Evolutionary conservation across 2,888 invertebrate species (phyloP), one percentile per base, ranked within the genome.

Genomic region (Epinotia nisella): DNA sequence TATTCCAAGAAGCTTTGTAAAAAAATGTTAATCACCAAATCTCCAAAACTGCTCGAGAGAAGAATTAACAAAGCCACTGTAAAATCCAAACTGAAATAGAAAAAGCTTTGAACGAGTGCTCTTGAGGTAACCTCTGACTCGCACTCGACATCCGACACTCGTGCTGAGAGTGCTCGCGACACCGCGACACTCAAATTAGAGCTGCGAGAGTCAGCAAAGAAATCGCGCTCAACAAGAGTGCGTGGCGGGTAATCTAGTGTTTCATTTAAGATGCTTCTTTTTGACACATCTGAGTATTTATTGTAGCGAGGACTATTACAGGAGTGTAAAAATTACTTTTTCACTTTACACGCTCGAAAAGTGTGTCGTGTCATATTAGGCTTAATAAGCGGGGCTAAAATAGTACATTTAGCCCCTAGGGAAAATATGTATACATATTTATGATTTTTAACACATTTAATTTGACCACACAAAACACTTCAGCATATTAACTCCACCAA

Each of bases 171-270:
- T 59, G 71, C 66, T 61, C 61, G 67, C 62, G 72, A 73, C 72
- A 68, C 72, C 62, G 72, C 62, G 68, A 64, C 73, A 69, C 73
- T 73, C 73, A 73, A 73, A 73, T 73, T 73, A 73, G 64, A 73
- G 59, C 62, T 53, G 58, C 29, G 53, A 68, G 73, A 69, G 62
- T 59, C 58, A 59, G 66, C 66, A 53, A 65, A 61, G 66, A 55
- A 71, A 71, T 72, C 68, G 35, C 68, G 64, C 62, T 62, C 66
- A 60, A 49, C 68, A 66, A 55, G 58, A 71, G 64, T 73, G 73
- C 73, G 73, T 73, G 35, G 35, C 58, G 68, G 62, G 73, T 64
- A 73, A 73, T 73, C 61, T 72, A 72, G 72, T 72, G 67, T 72
- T 49, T 56, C 64, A 13, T 67, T 72, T 49, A 17, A 56, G 55